Evolutionary conservation across 2,113 vertebrate species (phyloP), one percentile per base, ranked within the genome.

Genomic region (Corythoichthys haematopterus): DNA sequence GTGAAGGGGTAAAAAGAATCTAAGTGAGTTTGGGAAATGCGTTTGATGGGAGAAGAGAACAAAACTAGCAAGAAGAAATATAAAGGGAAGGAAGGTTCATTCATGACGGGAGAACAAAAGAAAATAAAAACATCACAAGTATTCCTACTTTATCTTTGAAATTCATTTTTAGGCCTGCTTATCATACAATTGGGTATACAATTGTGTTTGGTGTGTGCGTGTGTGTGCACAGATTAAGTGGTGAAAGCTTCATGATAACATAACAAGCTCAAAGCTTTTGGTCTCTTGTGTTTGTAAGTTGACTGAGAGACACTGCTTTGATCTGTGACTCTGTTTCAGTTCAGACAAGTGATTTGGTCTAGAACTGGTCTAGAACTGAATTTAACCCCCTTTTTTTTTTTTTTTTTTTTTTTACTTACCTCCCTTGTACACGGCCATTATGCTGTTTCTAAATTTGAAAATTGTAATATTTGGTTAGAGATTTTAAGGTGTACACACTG

Each of bases 171-270:
- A 74, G 66, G 67, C 28, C 48, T 78, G 64, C 47, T 72, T 74
- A 55, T 81, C 78, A 84, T 81, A 81, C 71, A 66, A 82, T 79
- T 78, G 37, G 77, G 81, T 83, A 79, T 85, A 80, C 70, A 66
- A 59, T 2, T 36, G 57, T 38, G 51, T 43, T 61, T 58, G 66
- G 50, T 69, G 61, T 69, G 62, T 48, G 75, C 52, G 68, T 48
- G 53, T 53, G 51, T 28, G 51, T 33, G 52, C 1, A 52, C 70
- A 71, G 76, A 80, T 46, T 67, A 81, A 70, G 80, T 76, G 85
- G 77, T 83, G 85, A 85, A 81, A 86, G 66, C 74, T 76, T 67
- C 62, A 55, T 74, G 56, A 80, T 60, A 84, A 83, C 80, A 82
- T 2, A 53, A 71, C 51, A 40, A 69, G 80, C 63, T 79, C 76